A percentile compares a stretch with the other conserved stretches of the same genome.
These are phyloP conservation scores for Falcaria lacertinaria DNA, from an alignment of 2,888 invertebrate species.

Conservation along the genomic window DNA sequence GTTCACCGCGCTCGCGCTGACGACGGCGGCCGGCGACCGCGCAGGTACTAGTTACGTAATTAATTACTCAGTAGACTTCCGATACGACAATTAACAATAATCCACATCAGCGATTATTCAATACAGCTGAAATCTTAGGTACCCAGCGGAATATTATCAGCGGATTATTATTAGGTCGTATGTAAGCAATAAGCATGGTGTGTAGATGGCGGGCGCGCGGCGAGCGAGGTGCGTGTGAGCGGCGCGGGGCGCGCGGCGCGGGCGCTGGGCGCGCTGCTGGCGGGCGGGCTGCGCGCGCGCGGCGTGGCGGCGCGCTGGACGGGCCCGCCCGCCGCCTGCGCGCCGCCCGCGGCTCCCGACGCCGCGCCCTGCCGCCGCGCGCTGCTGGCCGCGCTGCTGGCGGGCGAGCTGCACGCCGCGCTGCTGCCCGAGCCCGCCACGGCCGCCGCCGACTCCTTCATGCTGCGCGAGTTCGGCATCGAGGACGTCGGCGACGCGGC, in stretches of 20 bases:
- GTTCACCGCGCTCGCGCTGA: too few relatives aligned
- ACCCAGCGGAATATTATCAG: too few relatives aligned
- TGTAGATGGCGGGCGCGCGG: slow-evolving; percentile 11
- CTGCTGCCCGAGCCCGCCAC: slow-evolving; percentile 37
- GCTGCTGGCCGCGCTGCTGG: slow-evolving; percentile 22
- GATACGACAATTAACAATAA: too few relatives aligned
- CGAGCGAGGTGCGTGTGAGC: slow-evolving; percentile 14
- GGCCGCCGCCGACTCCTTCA: slow-evolving; percentile 23
- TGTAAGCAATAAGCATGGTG: too few relatives aligned
- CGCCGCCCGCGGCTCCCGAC: slow-evolving; percentile 14
- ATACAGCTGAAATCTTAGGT: too few relatives aligned
- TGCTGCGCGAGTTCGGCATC: slow-evolving; percentile 48
- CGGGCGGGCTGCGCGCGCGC: slow-evolving; percentile 19
- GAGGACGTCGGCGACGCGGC: slow-evolving; percentile 49
- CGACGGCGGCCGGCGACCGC: too few relatives aligned
- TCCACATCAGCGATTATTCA: too few relatives aligned
- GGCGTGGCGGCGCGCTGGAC: slow-evolving; percentile 19
- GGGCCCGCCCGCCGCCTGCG: slow-evolving; percentile 15
- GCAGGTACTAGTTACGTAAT: too few relatives aligned
- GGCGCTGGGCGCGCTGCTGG: slow-evolving; percentile 23
- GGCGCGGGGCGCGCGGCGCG: slow-evolving; percentile 23
- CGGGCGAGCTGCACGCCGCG: slow-evolving; percentile 29
- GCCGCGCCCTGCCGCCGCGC: slow-evolving; percentile 23
- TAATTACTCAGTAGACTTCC: too few relatives aligned
- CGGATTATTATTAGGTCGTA: too few relatives aligned